Evolutionary conservation across 1,140 invertebrate genomes (phyloP).

Genomic region (Aphidius ervi): DNA sequence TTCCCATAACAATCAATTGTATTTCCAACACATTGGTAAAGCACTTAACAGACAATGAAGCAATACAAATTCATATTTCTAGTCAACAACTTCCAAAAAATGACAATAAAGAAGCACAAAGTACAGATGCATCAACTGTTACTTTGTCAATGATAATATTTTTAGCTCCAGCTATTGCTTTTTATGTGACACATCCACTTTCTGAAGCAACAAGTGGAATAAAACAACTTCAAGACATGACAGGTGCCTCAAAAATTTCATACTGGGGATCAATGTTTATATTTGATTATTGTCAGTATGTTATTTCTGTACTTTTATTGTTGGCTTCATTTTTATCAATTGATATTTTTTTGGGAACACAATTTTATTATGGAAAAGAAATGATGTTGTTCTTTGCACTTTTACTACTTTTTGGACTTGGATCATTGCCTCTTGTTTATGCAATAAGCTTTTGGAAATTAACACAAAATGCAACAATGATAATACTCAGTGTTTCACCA

Average conservation of each 20-base stretch:
- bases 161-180: conserved; percentile 20
- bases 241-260: conserved; percentile 53
- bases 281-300: conserved; percentile 47
- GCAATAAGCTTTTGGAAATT: conserved; percentile 42
- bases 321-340: conserved; percentile 18
- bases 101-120: neutral
- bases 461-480: conserved; percentile 34
- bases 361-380: conserved; percentile 21
- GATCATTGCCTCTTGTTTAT: conserved; percentile 37
- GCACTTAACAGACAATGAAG: conserved; percentile 26
- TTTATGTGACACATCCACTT: conserved; percentile 49
- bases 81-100: conserved; percentile 37
- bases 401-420: conserved; percentile 41
- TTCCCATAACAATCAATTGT: conserved; percentile 44
- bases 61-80: conserved; percentile 37
- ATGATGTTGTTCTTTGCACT: conserved; percentile 35
- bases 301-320: conserved; percentile 19
- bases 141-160: conserved; percentile 21
- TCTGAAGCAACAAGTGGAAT: conserved; percentile 46
- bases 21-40: conserved; percentile 42
- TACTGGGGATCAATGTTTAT: conserved; percentile 57
- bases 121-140: conserved; percentile 1
- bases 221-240: conserved; percentile 62
- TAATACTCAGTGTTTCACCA: conserved; percentile 35
- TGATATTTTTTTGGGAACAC: conserved; percentile 16